Evolutionary conservation across 1,140 invertebrate species (phyloP).

Genomic region (Amphibalanus amphitrite): DNA sequence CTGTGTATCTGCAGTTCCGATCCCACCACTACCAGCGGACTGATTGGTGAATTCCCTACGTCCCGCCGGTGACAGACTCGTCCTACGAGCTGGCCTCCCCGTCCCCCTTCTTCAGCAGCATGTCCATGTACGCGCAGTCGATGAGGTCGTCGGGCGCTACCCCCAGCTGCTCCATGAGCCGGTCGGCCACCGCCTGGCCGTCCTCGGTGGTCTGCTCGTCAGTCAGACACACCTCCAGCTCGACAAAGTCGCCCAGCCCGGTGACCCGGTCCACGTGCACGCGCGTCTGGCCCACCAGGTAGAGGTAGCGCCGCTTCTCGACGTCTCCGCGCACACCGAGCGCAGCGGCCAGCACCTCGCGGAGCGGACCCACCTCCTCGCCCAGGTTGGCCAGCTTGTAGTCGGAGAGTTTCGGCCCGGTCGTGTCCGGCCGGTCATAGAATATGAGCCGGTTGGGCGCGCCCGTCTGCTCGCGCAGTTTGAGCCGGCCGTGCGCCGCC

Average conservation of each 20-base stretch:
- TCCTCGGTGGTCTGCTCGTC: constrained; percentile 45
- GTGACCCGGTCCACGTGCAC: constrained; percentile 73
- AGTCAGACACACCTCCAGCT: constrained; percentile 57
- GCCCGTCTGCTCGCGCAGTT: constrained; percentile 32
- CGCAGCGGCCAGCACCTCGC: constrained; percentile 14
- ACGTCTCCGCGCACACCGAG: constrained; percentile 14
- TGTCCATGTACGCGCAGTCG: constrained; percentile 56
- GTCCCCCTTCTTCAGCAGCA: constrained; percentile 19
- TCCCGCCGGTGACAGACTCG: too few relatives aligned
- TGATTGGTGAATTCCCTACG: too few relatives aligned
- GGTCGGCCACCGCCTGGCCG: constrained; percentile 48
- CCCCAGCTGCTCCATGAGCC: constrained; percentile 47
- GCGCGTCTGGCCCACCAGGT: constrained; percentile 61
- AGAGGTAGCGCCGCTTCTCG: constrained; percentile 45
- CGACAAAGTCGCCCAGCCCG: constrained; percentile 65
- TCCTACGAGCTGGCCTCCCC: too few relatives aligned
- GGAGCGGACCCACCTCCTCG: constrained; percentile 23
- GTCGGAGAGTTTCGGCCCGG: constrained; percentile 48
- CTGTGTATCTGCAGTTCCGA: too few relatives aligned
- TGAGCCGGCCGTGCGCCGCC: constrained; percentile 49
- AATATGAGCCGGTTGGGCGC: constrained; percentile 43
- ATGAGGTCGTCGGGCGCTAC: constrained; percentile 50
- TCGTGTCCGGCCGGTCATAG: constrained; percentile 49
- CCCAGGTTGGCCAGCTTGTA: constrained; percentile 40
- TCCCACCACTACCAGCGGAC: too few relatives aligned